These are phyloP conservation scores for Azemiops feae DNA, from an alignment of 2,113 vertebrate genomes.

Conservation along the genomic window DNA sequence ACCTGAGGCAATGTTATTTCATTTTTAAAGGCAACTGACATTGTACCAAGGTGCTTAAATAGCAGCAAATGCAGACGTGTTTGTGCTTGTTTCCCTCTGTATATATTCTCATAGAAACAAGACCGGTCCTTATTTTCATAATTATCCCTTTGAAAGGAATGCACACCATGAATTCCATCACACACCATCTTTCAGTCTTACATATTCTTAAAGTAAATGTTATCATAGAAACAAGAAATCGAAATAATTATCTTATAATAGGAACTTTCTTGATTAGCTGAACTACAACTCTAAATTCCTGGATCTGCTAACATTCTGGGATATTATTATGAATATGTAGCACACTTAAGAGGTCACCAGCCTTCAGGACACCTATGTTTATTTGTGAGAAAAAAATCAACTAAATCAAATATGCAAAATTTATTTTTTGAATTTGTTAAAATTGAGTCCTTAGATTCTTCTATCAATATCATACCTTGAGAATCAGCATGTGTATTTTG, in stretches of 20 bases:
- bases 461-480: neutral
- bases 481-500: neutral
- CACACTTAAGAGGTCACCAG: neutral
- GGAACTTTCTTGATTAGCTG: neutral
- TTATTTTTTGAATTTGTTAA: slow-evolving; percentile 16
- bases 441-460: neutral
- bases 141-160: slow-evolving; percentile 68
- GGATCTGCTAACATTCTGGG: neutral
- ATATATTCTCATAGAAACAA: slow-evolving; percentile 59
- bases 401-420: slow-evolving; percentile 38
- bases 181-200: slow-evolving; percentile 49
- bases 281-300: neutral
- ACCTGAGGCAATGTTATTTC: slow-evolving; percentile 28
- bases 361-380: neutral
- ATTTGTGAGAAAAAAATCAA: neutral
- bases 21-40: slow-evolving; percentile 36
- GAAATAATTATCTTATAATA: neutral
- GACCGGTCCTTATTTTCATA: slow-evolving; percentile 69
- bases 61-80: slow-evolving; percentile 54
- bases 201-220: slow-evolving; percentile 58
- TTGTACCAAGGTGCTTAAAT: slow-evolving; percentile 42
- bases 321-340: neutral
- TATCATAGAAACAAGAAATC: slow-evolving; percentile 38
- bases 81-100: slow-evolving; percentile 55
- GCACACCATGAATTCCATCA: slow-evolving; percentile 63